phyloP scores from a whole-genome alignment of 2,888 invertebrate genomes.

The Folsomia manolachei region DNA sequence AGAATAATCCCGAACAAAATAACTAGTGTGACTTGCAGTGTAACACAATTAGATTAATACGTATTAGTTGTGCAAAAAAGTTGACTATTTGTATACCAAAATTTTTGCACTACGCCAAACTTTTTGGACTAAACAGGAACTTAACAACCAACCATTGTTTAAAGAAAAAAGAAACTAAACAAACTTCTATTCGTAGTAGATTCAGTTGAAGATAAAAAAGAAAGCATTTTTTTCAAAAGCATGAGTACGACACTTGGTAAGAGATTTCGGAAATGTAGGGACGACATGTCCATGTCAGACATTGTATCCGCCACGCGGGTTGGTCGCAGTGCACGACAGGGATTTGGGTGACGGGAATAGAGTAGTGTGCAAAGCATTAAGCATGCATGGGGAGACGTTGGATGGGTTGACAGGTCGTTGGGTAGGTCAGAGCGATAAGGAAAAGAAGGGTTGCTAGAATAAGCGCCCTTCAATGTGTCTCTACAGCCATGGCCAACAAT shows the following conservation, averaged over 20 bases:
- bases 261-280: not conserved
- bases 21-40: too few species aligned
- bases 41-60: too few species aligned
- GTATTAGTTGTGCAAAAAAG: too few species aligned
- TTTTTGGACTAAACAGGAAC: too few species aligned
- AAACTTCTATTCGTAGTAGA: too few species aligned
- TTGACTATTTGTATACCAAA: too few species aligned
- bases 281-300: not conserved
- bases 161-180: too few species aligned
- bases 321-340: too few species aligned
- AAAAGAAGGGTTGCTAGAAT: constrained; percentile 21
- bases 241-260: not conserved
- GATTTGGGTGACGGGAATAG: constrained; percentile 13
- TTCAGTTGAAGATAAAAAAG: constrained; percentile 16
- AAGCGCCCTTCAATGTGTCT: constrained; percentile 19
- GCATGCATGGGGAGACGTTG: not conserved
- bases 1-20: too few species aligned
- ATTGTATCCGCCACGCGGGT: too few species aligned
- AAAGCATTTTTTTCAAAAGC: not conserved
- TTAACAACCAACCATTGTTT: too few species aligned
- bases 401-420: constrained; percentile 23
- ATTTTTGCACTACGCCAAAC: too few species aligned
- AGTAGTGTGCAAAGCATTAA: constrained; percentile 8
- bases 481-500: constrained; percentile 24
- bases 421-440: constrained; percentile 24